Evolutionary conservation across 2,888 invertebrate species (phyloP), one percentile per base, ranked within the genome.

Genomic region (Eupsilia transversa): DNA sequence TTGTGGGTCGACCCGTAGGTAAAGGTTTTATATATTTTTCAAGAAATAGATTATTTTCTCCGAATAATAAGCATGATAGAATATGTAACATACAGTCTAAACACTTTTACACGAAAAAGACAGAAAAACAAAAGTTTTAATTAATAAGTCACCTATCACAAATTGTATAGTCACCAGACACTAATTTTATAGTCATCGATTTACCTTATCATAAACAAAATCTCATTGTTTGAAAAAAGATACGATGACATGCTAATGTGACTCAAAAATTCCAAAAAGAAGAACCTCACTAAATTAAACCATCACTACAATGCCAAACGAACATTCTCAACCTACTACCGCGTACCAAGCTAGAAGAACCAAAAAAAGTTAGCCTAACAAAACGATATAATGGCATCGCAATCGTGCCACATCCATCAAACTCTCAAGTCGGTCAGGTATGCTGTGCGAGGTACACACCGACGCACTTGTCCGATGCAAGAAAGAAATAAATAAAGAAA

Each of bases 321-420:
- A 61, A 35, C 57, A 54, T 77, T 61, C 54, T 33, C n/a, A 23
- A 49, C 27, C 35, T 3, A 71, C 77, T 77, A 52, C 80, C 80
- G 68, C 79, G 73, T 83, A 74, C 84, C 72, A 60, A 35, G 38
- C 33, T 27, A 59, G 70, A 60, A 70, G 75, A 66, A 72, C 57
- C 43, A 80, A 86, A 86, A 85, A 80, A 74, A 74, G n/a, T 74
- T 72, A 63, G 17, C 23, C 17, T 80, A 82, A 84, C 84, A 84
- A 87, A 87, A 85, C 82, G 74, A 78, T 79, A 60, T 86, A 87
- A 86, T 87, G 82, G 80, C 82, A 86, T 84, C 66, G 80, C 78
- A 71, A 81, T 81, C 83, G 77, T 83, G 80, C 79, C 80, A 66
- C 87, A 88, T 88, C 87, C 80, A 87, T 88, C 87, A 87, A 83